Evolutionary conservation across 2,888 invertebrate species (phyloP).

Genomic region (Polyommatus icarus): DNA sequence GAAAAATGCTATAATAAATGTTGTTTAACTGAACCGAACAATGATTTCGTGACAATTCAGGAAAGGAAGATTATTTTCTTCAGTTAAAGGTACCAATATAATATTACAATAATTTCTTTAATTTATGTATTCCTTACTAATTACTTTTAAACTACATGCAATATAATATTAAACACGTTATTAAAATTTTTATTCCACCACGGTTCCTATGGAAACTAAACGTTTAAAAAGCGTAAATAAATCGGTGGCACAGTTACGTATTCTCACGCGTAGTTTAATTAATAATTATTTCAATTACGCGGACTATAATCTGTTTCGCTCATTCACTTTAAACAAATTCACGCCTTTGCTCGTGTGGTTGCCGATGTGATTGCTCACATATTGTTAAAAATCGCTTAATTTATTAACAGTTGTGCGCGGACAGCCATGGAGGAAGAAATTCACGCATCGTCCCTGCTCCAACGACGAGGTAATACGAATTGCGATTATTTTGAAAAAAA

Average conservation of each 20-base stretch:
- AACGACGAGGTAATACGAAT: slow-evolving; percentile 36
- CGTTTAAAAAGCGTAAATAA: slow-evolving; percentile 17
- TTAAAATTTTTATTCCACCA: background rate
- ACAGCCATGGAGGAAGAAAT: background rate
- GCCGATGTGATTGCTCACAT: background rate
- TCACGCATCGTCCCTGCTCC: slow-evolving; percentile 37
- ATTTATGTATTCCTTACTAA: background rate
- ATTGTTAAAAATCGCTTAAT: background rate
- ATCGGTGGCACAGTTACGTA: slow-evolving; percentile 2
- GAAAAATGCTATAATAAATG: background rate
- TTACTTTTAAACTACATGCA: background rate
- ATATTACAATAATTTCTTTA: background rate
- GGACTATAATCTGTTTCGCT: background rate
- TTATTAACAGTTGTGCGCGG: slow-evolving; percentile 18
- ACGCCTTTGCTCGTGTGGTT: background rate
- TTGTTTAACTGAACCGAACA: background rate
- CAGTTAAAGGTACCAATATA: background rate
- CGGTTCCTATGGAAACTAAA: slow-evolving; percentile 13
- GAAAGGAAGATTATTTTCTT: background rate
- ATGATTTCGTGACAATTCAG: background rate
- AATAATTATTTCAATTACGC: slow-evolving; percentile 5
- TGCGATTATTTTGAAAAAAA: background rate
- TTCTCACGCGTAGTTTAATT: background rate
- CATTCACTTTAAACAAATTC: background rate
- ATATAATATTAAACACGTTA: background rate